Conservation (phyloP, 2,113 vertebrate species). For the Seriola dumerili region DNA sequence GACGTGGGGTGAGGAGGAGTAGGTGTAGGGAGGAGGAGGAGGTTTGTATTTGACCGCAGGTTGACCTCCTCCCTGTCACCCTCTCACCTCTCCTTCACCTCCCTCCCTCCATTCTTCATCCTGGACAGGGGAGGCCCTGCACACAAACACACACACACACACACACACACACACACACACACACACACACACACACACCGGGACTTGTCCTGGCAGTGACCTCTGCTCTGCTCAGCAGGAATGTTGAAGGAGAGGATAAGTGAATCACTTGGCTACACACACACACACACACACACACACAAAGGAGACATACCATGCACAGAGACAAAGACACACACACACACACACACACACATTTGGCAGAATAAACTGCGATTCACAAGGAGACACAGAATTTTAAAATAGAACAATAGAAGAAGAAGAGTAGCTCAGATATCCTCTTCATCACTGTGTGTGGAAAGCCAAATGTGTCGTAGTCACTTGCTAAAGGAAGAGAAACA, state of each 20-base stretch:
- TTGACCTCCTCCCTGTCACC: constrained; percentile 81
- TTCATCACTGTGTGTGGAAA: constrained; percentile 8
- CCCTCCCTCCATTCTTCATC: constrained; percentile 78
- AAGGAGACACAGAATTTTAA: neutral
- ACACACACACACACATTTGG: neutral
- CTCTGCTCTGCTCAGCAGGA: constrained; percentile 74
- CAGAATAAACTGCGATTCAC: neutral
- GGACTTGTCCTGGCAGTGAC: constrained; percentile 74
- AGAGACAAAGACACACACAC: constrained; percentile 14
- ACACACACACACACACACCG: constrained; percentile 44
- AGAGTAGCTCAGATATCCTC: neutral
- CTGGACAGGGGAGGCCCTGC: constrained; percentile 73
- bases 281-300: constrained; percentile 37
- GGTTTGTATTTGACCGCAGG: constrained; percentile 83
- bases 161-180: constrained; percentile 37
- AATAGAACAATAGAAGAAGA: constrained; percentile 20
- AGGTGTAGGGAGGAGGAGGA: constrained; percentile 38
- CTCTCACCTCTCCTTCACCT: constrained; percentile 85
- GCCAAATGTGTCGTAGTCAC: constrained; percentile 20
- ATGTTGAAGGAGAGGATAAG: constrained; percentile 71
- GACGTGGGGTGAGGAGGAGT: constrained; percentile 1
- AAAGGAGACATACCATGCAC: constrained; percentile 34
- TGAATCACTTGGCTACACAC: constrained; percentile 48
- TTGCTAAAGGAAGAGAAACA: neutral
- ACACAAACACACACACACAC: constrained; percentile 41